Conservation (phyloP, 2,113 vertebrate species). For the Aegithalos caudatus region DNA sequence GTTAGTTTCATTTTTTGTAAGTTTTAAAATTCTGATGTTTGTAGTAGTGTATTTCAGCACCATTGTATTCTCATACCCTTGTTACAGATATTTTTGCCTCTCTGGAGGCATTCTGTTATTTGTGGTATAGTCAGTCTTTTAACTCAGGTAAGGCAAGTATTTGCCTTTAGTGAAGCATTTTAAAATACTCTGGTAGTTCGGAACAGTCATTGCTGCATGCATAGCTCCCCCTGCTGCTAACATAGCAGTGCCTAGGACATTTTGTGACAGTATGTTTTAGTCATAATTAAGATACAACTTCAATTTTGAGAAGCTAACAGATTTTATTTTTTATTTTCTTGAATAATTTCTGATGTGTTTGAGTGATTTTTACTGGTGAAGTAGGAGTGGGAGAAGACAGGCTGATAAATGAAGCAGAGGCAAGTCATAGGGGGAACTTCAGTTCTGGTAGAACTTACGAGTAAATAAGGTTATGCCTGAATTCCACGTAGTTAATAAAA, state of each 20-base stretch:
- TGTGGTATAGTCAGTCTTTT: background rate
- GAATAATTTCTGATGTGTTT: background rate
- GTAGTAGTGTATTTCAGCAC: background rate
- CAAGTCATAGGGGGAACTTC: background rate
- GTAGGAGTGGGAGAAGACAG: background rate
- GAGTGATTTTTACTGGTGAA: background rate
- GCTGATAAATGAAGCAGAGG: background rate
- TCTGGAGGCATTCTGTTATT: background rate
- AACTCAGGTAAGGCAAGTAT: background rate
- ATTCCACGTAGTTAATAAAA: background rate
- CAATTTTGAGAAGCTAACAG: background rate
- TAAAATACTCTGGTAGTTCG: background rate
- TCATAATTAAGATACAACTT: background rate
- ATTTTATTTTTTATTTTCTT: background rate
- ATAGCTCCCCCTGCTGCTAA: slow-evolving; percentile 50
- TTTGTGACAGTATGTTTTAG: background rate
- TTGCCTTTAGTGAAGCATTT: background rate
- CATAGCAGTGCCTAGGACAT: background rate
- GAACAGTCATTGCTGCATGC: background rate
- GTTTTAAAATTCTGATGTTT: background rate
- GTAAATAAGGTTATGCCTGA: background rate
- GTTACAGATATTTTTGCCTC: background rate
- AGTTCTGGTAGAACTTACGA: background rate
- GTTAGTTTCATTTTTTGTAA: background rate
- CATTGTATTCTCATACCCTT: background rate